Conservation (phyloP, 1,140 invertebrate genomes). For the Drosophila pseudoananassae region DNA sequence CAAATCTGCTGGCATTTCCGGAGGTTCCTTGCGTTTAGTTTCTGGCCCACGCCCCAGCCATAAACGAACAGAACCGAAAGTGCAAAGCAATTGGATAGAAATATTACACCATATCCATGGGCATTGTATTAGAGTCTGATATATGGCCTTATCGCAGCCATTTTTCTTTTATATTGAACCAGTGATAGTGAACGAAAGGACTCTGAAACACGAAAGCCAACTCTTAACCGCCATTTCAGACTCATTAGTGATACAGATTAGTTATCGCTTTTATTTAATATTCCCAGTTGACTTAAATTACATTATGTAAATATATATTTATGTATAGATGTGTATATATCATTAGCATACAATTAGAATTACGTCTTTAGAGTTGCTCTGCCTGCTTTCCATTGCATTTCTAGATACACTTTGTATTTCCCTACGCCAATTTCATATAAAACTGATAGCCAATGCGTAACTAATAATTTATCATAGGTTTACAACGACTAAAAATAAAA, state of each 20-base stretch:
- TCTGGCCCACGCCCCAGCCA: background rate
- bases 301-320: slow-evolving; percentile 71
- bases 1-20: slow-evolving; percentile 13
- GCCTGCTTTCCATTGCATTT: slow-evolving; percentile 69
- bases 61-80: background rate
- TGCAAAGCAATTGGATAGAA: slow-evolving; percentile 27
- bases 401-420: slow-evolving; percentile 50
- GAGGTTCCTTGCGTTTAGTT: too few relatives aligned
- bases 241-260: slow-evolving; percentile 58
- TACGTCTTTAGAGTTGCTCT: slow-evolving; percentile 78
- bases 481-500: slow-evolving; percentile 52
- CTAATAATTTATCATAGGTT: slow-evolving; percentile 25
- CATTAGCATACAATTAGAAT: slow-evolving; percentile 77
- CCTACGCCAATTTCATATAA: slow-evolving; percentile 68
- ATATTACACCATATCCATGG: background rate
- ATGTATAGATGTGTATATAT: slow-evolving; percentile 57
- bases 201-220: background rate
- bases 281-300: slow-evolving; percentile 77
- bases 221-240: background rate
- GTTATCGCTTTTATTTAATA: slow-evolving; percentile 77
- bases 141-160: slow-evolving; percentile 9
- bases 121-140: slow-evolving; percentile 10
- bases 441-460: slow-evolving; percentile 58
- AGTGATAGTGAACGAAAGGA: background rate
- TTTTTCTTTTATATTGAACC: background rate